Base-by-base conservation (phyloP, 2,888 invertebrate genomes). In the Tethea ocularis region DNA sequence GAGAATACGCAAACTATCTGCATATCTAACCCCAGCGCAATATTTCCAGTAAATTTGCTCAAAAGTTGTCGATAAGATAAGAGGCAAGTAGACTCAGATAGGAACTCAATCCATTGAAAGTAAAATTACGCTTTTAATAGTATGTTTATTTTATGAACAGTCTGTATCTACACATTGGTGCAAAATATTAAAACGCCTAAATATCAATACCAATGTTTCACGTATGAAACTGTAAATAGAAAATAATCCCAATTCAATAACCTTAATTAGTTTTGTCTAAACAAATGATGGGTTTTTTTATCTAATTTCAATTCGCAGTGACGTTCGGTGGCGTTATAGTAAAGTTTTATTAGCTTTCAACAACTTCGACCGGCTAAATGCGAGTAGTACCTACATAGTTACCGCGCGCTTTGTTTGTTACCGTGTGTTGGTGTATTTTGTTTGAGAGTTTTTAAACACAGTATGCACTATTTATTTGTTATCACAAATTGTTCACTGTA, bases 291-390 rank as follows among this genome's bases (percentile, higher is more conserved):
- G 13, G 13, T 11, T 33, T 2, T 13, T 13, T 33, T 11, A 13
- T 33, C 13, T 33, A 33, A 33, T 33, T 33, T 33, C 33, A 33
- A 33, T 33, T 33, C 33, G n/a, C 6, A n/a, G 38, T n/a, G 38
- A n/a, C n/a, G 5, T 75, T 74, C 61, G 61, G 70, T 61, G 57
- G 60, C 56, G 62, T 59, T 67, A 64, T 55, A 77, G 62, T 68
- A 75, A 84, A 84, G 82, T 84, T 85, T 81, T 84, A 84, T 84
- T 83, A 82, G 76, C 69, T 80, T 83, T 73, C 64, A 60, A 61
- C 60, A 76, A 78, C 76, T 78, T 61, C 38, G 56, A 53, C 68
- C 63, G 68, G 67, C 72, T 74, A 72, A 75, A 77, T 71, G 74
- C 65, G 61, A 66, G 67, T 74, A 71, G n/a, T n/a, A n/a, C n/a